Evolutionary conservation across 2,888 invertebrate species (phyloP), one percentile per base, ranked within the genome.

Genomic region (Ennomos fuscantarius): DNA sequence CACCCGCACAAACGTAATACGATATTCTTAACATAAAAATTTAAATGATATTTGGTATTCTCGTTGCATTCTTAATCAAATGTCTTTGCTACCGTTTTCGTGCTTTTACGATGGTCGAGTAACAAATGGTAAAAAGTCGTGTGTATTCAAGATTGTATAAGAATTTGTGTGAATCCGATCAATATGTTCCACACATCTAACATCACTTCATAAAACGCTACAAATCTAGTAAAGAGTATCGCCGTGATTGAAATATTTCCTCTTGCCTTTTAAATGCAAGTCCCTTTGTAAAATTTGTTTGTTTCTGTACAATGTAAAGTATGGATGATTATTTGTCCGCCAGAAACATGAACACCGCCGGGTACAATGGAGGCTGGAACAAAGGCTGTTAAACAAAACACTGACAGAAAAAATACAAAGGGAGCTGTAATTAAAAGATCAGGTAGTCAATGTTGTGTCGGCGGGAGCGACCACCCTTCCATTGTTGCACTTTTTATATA

Each of bases 401-500:
- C 51, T 60, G 70, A 53, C 67, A 65, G 68, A 70, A 71, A 66
- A 66, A 68, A 74, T 67, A 76, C 75, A 79, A 80, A 79, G 69
- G 74, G 64, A 62, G 62, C 60, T 70, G 75, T 80, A 82, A 85
- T 83, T 83, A 82, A 81, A 80, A 79, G 75, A 82, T 81, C 86
- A 86, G 86, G 86, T 85, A 85, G 79, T 66, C 75, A 69, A 68
- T 69, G 66, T 68, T 68, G 63, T 59, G 66, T 49, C 46, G 63
- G 55, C 53, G 50, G 57, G 61, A 56, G 39, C 53, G 72, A 72
- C 78, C 78, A 72, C 76, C 55, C 36, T 15, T 59, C 71, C 59
- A 68, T 72, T 74, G 74, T 73, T 56, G 57, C 48, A 51, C 48
- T 54, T 57, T 57, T 47, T 47, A 32, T 54, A 50, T 33, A 9